A percentile compares a stretch with the other conserved stretches of the same genome.
These are phyloP conservation scores for Desmophyllum pertusum DNA, from an alignment of 92 coral and sea anemone species.

Conservation along the genomic window DNA sequence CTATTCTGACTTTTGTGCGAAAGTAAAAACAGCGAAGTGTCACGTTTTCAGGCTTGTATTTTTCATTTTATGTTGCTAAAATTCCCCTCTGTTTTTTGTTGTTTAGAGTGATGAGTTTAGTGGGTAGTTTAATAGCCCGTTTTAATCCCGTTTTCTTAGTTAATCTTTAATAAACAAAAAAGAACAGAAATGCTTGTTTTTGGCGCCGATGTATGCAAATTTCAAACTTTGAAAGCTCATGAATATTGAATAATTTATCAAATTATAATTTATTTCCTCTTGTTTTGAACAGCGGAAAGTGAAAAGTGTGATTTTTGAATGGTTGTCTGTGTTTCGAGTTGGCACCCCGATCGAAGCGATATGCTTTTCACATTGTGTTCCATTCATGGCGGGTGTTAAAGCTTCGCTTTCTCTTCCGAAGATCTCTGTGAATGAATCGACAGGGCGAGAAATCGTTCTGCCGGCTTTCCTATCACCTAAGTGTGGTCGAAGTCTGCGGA, in stretches of 20 bases:
- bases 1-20: neutral
- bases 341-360: neutral
- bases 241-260: conserved; percentile 32
- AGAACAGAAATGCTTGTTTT: neutral
- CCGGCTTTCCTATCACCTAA: conserved; percentile 50
- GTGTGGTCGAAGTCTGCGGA: conserved; percentile 41
- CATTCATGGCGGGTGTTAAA: conserved; percentile 38
- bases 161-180: conserved; percentile 16
- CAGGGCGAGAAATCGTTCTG: conserved; percentile 16
- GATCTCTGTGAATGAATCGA: conserved; percentile 49
- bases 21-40: neutral
- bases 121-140: neutral
- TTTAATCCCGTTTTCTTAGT: conserved; percentile 4
- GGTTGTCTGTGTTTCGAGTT: neutral
- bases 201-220: conserved; percentile 36
- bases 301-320: neutral
- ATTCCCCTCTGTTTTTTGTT: neutral
- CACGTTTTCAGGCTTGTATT: neutral
- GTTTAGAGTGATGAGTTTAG: neutral
- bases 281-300: neutral
- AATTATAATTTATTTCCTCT: neutral
- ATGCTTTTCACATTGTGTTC: neutral
- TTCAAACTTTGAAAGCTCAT: neutral
- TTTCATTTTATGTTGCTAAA: neutral
- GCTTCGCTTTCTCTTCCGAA: conserved; percentile 70